Evolutionary conservation across 2,888 invertebrate genomes (phyloP).

Genomic region (Mesochorus sp.): DNA sequence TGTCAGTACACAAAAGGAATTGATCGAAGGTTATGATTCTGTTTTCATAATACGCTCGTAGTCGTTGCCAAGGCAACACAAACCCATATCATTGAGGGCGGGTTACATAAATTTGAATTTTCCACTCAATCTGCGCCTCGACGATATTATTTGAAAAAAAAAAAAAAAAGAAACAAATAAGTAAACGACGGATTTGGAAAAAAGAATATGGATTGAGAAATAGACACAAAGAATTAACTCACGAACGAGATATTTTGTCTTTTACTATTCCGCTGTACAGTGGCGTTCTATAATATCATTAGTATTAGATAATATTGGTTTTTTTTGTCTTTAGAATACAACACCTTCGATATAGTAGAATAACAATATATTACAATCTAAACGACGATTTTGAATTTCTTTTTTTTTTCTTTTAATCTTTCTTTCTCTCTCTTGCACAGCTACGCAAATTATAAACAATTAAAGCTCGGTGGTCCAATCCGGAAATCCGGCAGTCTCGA

Average conservation of each 20-base stretch:
- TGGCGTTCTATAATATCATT: slow-evolving; percentile 56
- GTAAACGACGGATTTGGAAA: too few species aligned
- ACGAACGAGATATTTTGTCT: slow-evolving; percentile 62
- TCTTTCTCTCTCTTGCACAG: neutral
- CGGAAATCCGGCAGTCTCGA: slow-evolving; percentile 23
- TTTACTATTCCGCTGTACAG: slow-evolving; percentile 61
- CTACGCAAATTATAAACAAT: slow-evolving; percentile 40
- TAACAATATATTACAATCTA: slow-evolving; percentile 65
- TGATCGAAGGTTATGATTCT: slow-evolving; percentile 48
- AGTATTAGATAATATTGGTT: slow-evolving; percentile 60
- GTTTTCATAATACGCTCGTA: slow-evolving; percentile 29
- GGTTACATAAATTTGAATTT: slow-evolving; percentile 3
- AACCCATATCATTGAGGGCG: neutral
- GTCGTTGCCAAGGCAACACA: slow-evolving; percentile 56
- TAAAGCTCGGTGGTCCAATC: slow-evolving; percentile 28
- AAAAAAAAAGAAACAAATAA: slow-evolving; percentile 14
- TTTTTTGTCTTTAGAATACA: slow-evolving; percentile 35
- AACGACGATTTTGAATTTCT: slow-evolving; percentile 31
- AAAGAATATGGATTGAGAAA: neutral
- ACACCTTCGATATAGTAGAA: slow-evolving; percentile 59
- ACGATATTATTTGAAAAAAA: slow-evolving; percentile 17
- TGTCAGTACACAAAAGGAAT: neutral
- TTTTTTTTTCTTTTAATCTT: neutral
- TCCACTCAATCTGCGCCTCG: slow-evolving; percentile 12
- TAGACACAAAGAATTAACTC: slow-evolving; percentile 38